Percentiles rank a stretch among this genome's conserved stretches.
phyloP scores from a whole-genome alignment of 2,113 vertebrate genomes.

The Coryphaenoides rupestris region DNA sequence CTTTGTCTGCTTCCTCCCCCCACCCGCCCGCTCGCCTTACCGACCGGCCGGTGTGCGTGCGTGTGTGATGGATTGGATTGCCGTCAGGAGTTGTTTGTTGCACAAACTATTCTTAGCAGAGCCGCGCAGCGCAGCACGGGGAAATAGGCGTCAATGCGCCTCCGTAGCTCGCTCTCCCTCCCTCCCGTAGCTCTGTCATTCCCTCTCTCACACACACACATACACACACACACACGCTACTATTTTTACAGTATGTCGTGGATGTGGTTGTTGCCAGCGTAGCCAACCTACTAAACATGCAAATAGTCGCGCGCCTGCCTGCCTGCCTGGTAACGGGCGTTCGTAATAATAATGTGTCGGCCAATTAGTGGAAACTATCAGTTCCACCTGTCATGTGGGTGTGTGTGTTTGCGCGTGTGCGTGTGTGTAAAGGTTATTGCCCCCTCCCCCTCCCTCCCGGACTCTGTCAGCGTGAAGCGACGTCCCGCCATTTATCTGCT shows the following conservation, averaged over 20 bases:
- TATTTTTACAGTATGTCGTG: background rate
- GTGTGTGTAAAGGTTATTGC: no score
- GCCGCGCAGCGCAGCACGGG: no score
- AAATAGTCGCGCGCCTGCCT: no score
- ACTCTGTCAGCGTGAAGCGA: no score
- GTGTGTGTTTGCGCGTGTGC: no score
- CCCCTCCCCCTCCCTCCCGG: no score
- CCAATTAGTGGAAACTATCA: no score
- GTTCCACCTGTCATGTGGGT: background rate
- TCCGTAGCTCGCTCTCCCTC: constrained; percentile 12
- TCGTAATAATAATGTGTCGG: no score
- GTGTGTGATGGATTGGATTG: constrained; percentile 63
- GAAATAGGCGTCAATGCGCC: constrained; percentile 58
- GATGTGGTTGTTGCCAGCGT: constrained; percentile 2
- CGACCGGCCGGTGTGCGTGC: no score
- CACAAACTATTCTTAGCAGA: constrained; percentile 69
- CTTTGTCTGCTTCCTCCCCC: constrained; percentile 27
- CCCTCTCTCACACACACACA: background rate
- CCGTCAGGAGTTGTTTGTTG: constrained; percentile 69
- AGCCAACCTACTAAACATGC: no score
- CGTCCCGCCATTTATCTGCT: no score
- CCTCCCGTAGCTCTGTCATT: constrained; percentile 21
- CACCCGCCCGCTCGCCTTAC: constrained; percentile 33
- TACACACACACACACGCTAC: constrained; percentile 11
- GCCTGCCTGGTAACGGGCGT: no score